A percentile compares a stretch with the other conserved stretches of the same genome.
phyloP scores from a whole-genome alignment of 2,888 invertebrate genomes.

The Coronaproctus castanopsis region DNA sequence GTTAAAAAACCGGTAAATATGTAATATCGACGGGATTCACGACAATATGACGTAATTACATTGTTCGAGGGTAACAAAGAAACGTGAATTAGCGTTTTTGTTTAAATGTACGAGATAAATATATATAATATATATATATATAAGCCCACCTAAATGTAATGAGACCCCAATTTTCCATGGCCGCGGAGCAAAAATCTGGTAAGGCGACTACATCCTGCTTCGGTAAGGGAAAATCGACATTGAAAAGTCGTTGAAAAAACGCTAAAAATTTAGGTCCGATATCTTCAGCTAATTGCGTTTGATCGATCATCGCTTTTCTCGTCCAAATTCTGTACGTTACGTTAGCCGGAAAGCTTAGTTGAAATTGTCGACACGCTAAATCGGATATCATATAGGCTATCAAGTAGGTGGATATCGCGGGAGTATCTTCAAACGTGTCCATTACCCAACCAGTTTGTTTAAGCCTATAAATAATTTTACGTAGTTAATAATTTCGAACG shows the following conservation, averaged over 20 bases:
- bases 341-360: background rate
- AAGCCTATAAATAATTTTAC: too few species aligned
- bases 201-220: constrained; percentile 85
- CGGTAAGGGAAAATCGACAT: constrained; percentile 48
- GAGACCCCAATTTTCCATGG: constrained; percentile 71
- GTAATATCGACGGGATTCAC: too few species aligned
- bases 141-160: constrained; percentile 58
- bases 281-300: constrained; percentile 49
- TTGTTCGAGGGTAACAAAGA: too few species aligned
- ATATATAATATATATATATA: too few species aligned
- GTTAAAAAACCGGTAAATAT: too few species aligned
- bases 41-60: too few species aligned
- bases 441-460: constrained; percentile 46
- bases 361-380: constrained; percentile 28
- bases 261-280: constrained; percentile 53
- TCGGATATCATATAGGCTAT: constrained; percentile 65
- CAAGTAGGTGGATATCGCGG: constrained; percentile 82
- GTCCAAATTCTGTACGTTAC: constrained; percentile 51
- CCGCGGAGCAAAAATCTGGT: constrained; percentile 71
- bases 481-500: too few species aligned
- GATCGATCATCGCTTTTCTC: constrained; percentile 46
- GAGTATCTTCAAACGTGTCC: constrained; percentile 50
- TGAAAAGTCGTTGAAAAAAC: constrained; percentile 51
- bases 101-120: too few species aligned
- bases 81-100: too few species aligned